phyloP scores from a whole-genome alignment of 2,888 invertebrate species.

The Drosophila imparisetae region DNA sequence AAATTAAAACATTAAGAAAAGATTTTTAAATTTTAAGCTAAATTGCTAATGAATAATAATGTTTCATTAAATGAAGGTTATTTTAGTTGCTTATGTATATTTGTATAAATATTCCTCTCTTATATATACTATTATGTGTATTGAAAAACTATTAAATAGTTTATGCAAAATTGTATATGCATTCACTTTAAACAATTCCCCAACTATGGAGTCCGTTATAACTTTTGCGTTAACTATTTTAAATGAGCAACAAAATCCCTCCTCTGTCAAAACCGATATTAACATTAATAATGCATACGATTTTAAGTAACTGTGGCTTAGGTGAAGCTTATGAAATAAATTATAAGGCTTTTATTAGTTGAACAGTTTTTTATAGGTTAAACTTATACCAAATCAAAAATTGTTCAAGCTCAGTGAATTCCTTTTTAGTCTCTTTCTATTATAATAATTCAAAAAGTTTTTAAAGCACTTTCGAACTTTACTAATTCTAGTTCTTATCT shows the following conservation, averaged over 20 bases:
- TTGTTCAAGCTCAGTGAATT: not conserved
- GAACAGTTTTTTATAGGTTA: not conserved
- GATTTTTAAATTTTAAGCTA: not conserved
- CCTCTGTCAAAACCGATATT: not conserved
- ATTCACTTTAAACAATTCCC: not conserved
- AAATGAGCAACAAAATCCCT: not conserved
- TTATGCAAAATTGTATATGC: not conserved
- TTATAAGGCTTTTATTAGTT: not conserved
- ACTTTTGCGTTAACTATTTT: not conserved
- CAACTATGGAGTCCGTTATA: not conserved
- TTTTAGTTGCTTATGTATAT: not conserved
- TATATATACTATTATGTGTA: not conserved
- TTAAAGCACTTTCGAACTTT: not conserved
- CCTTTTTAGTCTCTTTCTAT: not conserved
- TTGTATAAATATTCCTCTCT: not conserved
- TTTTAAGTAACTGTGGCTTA: too few species aligned
- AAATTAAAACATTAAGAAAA: not conserved
- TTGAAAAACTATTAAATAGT: not conserved
- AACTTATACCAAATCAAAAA: not conserved
- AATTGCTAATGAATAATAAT: not conserved
- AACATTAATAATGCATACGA: not conserved
- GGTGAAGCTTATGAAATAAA: not conserved
- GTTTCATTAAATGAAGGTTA: not conserved
- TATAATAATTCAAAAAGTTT: not conserved
- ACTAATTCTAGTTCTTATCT: not conserved